Evolutionary conservation across 2,797 vertebrate species (phyloP).

Genomic region (Spatula clypeata): DNA sequence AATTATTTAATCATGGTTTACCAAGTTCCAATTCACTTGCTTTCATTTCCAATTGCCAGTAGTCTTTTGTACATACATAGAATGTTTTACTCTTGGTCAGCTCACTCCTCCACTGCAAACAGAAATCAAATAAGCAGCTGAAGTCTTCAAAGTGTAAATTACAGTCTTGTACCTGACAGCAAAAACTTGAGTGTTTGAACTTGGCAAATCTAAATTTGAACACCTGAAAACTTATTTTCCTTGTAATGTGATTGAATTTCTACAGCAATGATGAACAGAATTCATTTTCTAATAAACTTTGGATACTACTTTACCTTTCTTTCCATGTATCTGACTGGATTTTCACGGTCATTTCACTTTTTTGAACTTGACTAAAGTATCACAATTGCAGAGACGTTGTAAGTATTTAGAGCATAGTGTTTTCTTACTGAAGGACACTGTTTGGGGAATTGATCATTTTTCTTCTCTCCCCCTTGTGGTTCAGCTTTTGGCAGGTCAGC

Average conservation of each 20-base stretch:
- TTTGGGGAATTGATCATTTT: slow-evolving; percentile 63
- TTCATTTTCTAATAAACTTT: neutral
- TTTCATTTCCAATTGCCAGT: neutral
- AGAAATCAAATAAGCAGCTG: neutral
- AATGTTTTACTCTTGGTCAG: neutral
- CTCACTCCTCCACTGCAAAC: neutral
- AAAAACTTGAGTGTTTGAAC: neutral
- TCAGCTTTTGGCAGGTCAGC: slow-evolving; percentile 55
- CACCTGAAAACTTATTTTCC: neutral
- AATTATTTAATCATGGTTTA: neutral
- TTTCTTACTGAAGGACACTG: slow-evolving; percentile 38
- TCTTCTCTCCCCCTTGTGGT: slow-evolving; percentile 20
- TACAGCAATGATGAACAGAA: neutral
- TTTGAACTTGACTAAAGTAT: slow-evolving; percentile 1
- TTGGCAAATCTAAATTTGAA: neutral
- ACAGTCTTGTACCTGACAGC: neutral
- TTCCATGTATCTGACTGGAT: neutral
- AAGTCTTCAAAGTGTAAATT: neutral
- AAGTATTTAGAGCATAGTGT: neutral
- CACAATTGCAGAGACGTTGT: neutral
- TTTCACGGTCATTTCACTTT: neutral
- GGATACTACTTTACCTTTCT: neutral
- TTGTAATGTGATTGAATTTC: neutral
- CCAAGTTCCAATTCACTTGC: neutral
- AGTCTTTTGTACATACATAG: neutral